Conservation (phyloP, 2,888 invertebrate species). For the Autographa pulchrina region DNA sequence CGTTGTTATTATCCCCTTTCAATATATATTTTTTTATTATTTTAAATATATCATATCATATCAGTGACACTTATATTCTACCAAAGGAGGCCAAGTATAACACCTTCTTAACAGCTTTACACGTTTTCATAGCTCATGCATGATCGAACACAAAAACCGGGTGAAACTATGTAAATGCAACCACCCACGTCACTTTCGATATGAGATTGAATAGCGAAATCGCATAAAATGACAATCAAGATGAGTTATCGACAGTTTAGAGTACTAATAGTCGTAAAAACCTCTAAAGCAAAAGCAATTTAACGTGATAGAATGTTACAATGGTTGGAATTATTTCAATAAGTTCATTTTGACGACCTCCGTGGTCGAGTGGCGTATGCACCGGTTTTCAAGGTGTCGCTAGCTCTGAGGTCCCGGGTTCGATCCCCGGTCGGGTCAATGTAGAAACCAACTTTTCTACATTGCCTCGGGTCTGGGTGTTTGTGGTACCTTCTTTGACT, state of each 20-base stretch:
- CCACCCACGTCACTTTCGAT: slow-evolving; percentile 25
- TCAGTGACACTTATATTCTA: no score
- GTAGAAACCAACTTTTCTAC: no score
- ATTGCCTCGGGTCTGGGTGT: no score
- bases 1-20: no score
- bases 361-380: no score
- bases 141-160: slow-evolving; percentile 29
- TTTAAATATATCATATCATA: no score
- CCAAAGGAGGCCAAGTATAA: neutral
- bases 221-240: slow-evolving; percentile 37
- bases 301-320: neutral
- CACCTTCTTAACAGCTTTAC: slow-evolving; percentile 25
- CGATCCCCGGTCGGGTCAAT: no score
- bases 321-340: neutral
- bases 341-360: no score
- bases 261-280: neutral
- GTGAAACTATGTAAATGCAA: slow-evolving; percentile 57
- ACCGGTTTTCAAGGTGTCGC: no score
- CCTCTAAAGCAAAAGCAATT: neutral
- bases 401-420: no score
- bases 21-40: no score
- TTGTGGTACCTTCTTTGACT: no score
- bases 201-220: slow-evolving; percentile 35
- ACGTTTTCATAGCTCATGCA: slow-evolving; percentile 28
- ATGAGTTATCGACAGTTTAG: slow-evolving; percentile 10